phyloP scores from a whole-genome alignment of 1,140 invertebrate species.

The Sinonovacula constricta region DNA sequence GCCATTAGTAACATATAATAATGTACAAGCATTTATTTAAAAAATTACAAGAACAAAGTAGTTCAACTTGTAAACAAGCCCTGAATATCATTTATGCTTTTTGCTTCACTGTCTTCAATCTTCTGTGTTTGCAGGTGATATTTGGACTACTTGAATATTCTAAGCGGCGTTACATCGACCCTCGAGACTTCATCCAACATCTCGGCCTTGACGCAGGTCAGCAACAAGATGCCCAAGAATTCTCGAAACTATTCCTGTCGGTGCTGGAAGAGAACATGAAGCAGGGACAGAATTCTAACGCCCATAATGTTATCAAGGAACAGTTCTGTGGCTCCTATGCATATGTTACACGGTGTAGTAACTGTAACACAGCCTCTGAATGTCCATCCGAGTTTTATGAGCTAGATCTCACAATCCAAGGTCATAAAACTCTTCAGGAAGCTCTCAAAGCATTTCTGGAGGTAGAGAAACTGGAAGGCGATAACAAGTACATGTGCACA shows the following conservation, averaged over 20 bases:
- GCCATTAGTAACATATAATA: too few species aligned
- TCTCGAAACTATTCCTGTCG: constrained; percentile 85
- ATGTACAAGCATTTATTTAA: too few species aligned
- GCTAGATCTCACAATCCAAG: constrained; percentile 83
- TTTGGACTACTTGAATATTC: constrained; percentile 85
- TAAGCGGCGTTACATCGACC: constrained; percentile 82
- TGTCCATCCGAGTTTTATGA: constrained; percentile 84
- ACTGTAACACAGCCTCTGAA: constrained; percentile 82
- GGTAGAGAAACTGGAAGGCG: constrained; percentile 84
- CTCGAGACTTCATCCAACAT: constrained; percentile 82
- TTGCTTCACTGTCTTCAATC: too few species aligned
- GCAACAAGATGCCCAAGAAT: constrained; percentile 87
- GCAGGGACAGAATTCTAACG: constrained; percentile 54
- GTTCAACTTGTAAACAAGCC: too few species aligned
- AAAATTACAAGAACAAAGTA: too few species aligned
- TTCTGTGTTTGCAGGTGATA: constrained; percentile 82
- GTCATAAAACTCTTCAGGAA: constrained; percentile 81
- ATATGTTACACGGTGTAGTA: constrained; percentile 84
- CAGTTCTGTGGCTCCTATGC: constrained; percentile 84
- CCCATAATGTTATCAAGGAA: constrained; percentile 81
- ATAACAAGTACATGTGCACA: constrained; percentile 84
- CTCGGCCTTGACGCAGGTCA: constrained; percentile 84
- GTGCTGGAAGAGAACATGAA: constrained; percentile 79
- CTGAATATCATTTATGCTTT: too few species aligned
- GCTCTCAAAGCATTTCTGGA: constrained; percentile 84